Percentiles rank a stretch among this genome's conserved stretches.
Evolutionary conservation across 2,888 invertebrate species (phyloP).

Genomic region (Galerucella pusilla): DNA sequence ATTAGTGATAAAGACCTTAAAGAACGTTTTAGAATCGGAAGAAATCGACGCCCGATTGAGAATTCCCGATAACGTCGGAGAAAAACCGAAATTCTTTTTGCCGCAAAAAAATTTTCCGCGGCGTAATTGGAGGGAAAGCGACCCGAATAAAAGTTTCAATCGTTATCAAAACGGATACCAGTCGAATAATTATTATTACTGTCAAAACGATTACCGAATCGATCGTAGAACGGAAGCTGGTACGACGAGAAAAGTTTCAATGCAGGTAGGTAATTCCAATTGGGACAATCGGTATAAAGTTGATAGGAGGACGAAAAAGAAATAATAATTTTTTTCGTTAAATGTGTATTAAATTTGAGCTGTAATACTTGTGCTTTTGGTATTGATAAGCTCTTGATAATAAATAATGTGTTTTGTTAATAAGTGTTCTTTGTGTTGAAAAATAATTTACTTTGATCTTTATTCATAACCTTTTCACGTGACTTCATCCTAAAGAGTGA

Average conservation of each 20-base stretch:
- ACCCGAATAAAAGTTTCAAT: background rate
- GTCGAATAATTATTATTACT: background rate
- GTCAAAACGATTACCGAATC: background rate
- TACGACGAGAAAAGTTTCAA: background rate
- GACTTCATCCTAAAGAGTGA: background rate
- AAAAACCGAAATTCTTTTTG: slow-evolving; percentile 73
- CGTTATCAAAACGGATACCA: background rate
- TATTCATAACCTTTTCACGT: background rate
- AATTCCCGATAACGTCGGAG: slow-evolving; percentile 79
- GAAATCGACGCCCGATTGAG: slow-evolving; percentile 76
- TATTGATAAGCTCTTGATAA: slow-evolving; percentile 1
- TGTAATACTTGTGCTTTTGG: background rate
- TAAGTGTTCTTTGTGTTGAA: background rate
- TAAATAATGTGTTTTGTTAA: slow-evolving; percentile 4
- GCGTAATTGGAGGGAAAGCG: background rate
- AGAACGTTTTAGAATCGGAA: slow-evolving; percentile 76
- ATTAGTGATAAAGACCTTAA: slow-evolving; percentile 67
- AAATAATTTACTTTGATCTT: background rate
- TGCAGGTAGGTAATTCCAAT: background rate
- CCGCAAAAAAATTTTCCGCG: slow-evolving; percentile 30
- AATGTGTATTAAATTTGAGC: background rate
- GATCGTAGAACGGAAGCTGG: background rate
- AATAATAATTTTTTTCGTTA: background rate
- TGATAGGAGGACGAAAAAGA: background rate
- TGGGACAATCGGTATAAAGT: background rate